A percentile compares a stretch with the other conserved stretches of the same genome.
phyloP scores from a whole-genome alignment of 1,140 invertebrate species.

The Schlechtendalia chinensis region DNA sequence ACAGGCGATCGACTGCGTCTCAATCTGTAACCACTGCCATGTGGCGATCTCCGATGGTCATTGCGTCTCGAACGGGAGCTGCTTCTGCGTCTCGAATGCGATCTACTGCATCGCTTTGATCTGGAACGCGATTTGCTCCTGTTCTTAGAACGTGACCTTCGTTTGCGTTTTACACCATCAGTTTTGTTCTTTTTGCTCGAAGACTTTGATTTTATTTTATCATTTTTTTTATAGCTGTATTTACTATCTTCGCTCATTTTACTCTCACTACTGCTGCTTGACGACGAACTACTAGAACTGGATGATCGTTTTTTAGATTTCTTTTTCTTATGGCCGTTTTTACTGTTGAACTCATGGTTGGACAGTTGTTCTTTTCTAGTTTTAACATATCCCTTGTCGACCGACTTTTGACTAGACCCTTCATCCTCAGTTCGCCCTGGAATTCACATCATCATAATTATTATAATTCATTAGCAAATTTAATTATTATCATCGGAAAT shows the following conservation, averaged over 20 bases:
- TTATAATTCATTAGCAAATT: background rate
- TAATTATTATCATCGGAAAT: too few species aligned
- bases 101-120: constrained; percentile 18
- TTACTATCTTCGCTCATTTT: constrained; percentile 4
- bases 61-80: constrained; percentile 8
- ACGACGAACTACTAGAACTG: background rate
- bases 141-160: background rate
- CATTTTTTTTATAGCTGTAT: constrained; percentile 18
- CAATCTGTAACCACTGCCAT: constrained; percentile 29
- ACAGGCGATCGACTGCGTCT: constrained; percentile 19
- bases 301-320: constrained; percentile 26
- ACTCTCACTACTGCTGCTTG: constrained; percentile 29
- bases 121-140: constrained; percentile 4
- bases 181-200: background rate
- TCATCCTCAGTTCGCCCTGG: background rate
- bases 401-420: background rate
- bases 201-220: constrained; percentile 9
- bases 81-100: constrained; percentile 11
- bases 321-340: constrained; percentile 17
- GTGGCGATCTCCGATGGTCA: constrained; percentile 1
- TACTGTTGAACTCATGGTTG: background rate
- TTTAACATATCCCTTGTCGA: background rate
- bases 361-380: background rate
- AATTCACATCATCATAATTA: background rate
- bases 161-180: background rate